Evolutionary conservation across 2,888 invertebrate genomes (phyloP), one percentile per base, ranked within the genome.

Genomic region (Tiphia femorata): DNA sequence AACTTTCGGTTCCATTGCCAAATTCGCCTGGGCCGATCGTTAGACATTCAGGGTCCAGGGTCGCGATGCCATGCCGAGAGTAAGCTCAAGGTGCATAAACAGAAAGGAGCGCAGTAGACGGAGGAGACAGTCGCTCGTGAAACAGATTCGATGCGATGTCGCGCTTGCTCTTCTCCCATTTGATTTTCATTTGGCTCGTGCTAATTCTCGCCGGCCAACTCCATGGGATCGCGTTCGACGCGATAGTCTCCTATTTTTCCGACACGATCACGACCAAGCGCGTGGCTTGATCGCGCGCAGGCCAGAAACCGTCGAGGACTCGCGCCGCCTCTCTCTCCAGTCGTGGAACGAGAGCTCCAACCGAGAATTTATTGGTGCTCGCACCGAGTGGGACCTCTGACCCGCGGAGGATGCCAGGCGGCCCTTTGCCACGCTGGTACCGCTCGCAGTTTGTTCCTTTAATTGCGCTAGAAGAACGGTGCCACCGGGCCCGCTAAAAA

Each of bases 381-480:
- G 33, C 49, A 19, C 49, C 49, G 40, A n/a, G 40, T 49, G 58
- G 46, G 62, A 70, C 60, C 60, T 62, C 46, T 57, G 58, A 70
- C 55, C 58, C 51, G 42, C 20, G 52, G 8, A n/a, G n/a, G n/a
- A n/a, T n/a, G 25, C 7, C 33, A 50, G 14, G 33, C 23, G 43
- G 30, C 48, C 55, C 60, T 58, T 41, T 46, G 43, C 42, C 58
- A 58, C 40, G 30, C 47, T 17, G 44, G 37, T 20, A 33, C 46
- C 33, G 17, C 42, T 23, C 49, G 30, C 47, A 66, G 69, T 70
- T 70, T 70, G 69, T 67, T 67, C 60, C 58, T 62, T 67, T 70
- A 70, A 70, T 70, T 61, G 70, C 60, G 46, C 50, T 41, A 16
- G 35, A 53, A 54, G 62, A 44, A 54, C 52, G n/a, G 30, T 40